phyloP scores from a whole-genome alignment of 2,888 invertebrate genomes.

The Labia minor region DNA sequence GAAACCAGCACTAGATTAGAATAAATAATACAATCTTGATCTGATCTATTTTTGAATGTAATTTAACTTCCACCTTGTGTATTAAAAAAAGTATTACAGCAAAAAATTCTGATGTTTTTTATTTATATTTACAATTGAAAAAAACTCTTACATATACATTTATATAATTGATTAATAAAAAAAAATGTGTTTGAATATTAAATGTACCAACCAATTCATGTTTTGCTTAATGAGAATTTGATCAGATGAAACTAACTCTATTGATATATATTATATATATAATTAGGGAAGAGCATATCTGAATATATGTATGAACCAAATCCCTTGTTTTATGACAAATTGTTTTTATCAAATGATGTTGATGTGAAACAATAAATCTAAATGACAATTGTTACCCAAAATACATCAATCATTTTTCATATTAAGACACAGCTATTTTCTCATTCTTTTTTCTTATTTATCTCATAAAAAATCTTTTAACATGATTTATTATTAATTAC shows the following conservation, averaged over 20 bases:
- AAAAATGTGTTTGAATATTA: background rate
- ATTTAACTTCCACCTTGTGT: too few relatives aligned
- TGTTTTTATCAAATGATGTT: constrained; percentile 7
- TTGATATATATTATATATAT: background rate
- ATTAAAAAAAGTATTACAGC: too few relatives aligned
- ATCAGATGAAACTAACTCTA: background rate
- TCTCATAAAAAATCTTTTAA: too few relatives aligned
- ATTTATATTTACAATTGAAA: too few relatives aligned
- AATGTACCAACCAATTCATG: background rate
- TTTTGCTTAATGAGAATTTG: background rate
- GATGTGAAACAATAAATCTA: background rate
- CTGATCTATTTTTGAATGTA: too few relatives aligned
- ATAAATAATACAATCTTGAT: too few relatives aligned
- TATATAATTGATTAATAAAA: too few relatives aligned
- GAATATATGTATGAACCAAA: background rate
- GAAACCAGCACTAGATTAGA: too few relatives aligned
- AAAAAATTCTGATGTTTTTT: too few relatives aligned
- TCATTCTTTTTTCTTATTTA: background rate
- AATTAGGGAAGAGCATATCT: background rate
- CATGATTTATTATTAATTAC: too few relatives aligned
- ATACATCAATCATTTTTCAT: background rate
- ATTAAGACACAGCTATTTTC: background rate
- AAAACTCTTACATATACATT: too few relatives aligned
- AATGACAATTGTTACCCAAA: background rate
- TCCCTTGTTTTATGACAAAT: constrained; percentile 1